phyloP scores from a whole-genome alignment of 2,797 vertebrate genomes.

The Cryptoblepharus egeriae region DNA sequence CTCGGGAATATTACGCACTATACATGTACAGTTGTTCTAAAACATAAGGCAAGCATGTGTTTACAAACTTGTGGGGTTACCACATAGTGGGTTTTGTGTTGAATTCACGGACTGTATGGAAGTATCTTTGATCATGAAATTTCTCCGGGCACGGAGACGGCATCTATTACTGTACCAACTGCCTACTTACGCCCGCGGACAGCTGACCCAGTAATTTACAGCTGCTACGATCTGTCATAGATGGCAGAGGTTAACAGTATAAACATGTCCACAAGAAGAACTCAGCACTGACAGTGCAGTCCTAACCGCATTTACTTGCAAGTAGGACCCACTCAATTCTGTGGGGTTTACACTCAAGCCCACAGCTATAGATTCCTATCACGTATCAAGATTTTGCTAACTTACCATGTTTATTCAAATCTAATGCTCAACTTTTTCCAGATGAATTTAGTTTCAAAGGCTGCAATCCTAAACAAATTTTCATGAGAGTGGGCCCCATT shows the following conservation, averaged over 20 bases:
- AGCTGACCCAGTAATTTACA: conserved; percentile 63
- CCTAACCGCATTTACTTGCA: neutral
- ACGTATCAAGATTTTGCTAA: conserved; percentile 21
- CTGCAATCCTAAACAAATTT: too few species aligned
- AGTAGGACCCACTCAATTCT: neutral
- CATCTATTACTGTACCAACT: conserved; percentile 58
- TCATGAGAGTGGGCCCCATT: too few species aligned
- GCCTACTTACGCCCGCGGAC: conserved; percentile 56
- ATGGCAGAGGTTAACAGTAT: conserved; percentile 32
- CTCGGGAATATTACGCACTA: neutral
- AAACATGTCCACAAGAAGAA: conserved; percentile 49
- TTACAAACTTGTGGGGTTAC: conserved; percentile 20
- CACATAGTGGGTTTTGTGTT: conserved; percentile 22
- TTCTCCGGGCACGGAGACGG: conserved; percentile 28
- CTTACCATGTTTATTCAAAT: too few species aligned
- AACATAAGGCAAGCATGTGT: neutral
- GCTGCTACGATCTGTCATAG: conserved; percentile 65
- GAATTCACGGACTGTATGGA: neutral
- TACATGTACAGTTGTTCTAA: neutral
- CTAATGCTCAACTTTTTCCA: too few species aligned
- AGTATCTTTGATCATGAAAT: conserved; percentile 41
- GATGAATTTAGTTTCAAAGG: too few species aligned
- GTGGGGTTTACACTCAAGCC: neutral
- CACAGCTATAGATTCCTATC: conserved; percentile 41
- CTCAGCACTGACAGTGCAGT: neutral